These are phyloP conservation scores for Drosophila lacertosa DNA, from an alignment of 1,140 invertebrate species.

Conservation along the genomic window DNA sequence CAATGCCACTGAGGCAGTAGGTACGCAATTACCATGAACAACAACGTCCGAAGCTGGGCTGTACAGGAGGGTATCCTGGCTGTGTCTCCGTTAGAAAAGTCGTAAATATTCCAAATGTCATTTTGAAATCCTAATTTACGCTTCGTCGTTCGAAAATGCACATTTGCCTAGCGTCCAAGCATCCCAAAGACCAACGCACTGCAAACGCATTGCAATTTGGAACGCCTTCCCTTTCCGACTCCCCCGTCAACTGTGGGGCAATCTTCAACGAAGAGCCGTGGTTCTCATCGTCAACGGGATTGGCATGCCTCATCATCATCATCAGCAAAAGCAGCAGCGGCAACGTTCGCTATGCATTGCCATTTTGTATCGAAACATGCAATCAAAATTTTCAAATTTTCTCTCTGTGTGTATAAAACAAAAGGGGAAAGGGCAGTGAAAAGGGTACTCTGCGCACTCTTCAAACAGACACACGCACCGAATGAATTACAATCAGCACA, in stretches of 20 bases:
- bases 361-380: conserved; percentile 83
- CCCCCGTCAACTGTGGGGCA: conserved; percentile 25
- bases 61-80: neutral
- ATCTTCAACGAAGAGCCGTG: conserved; percentile 46
- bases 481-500: conserved; percentile 82
- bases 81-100: conserved; percentile 60
- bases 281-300: conserved; percentile 63
- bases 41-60: conserved; percentile 46
- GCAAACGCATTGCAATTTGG: conserved; percentile 72
- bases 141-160: conserved; percentile 83
- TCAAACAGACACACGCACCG: conserved; percentile 66
- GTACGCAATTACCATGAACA: conserved; percentile 81
- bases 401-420: conserved; percentile 20
- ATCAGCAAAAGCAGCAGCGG: conserved; percentile 12
- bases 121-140: conserved; percentile 84
- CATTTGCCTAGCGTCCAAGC: conserved; percentile 64
- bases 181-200: conserved; percentile 54
- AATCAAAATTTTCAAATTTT: conserved; percentile 83
- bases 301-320: conserved; percentile 79
- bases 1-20: conserved; percentile 42
- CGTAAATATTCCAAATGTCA: conserved; percentile 84
- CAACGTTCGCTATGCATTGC: conserved; percentile 66
- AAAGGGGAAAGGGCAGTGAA: neutral
- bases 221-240: neutral
- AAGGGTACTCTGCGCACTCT: conserved; percentile 48